Evolutionary conservation across 2,888 invertebrate genomes (phyloP).

Genomic region (Mesorhabditis sp.): DNA sequence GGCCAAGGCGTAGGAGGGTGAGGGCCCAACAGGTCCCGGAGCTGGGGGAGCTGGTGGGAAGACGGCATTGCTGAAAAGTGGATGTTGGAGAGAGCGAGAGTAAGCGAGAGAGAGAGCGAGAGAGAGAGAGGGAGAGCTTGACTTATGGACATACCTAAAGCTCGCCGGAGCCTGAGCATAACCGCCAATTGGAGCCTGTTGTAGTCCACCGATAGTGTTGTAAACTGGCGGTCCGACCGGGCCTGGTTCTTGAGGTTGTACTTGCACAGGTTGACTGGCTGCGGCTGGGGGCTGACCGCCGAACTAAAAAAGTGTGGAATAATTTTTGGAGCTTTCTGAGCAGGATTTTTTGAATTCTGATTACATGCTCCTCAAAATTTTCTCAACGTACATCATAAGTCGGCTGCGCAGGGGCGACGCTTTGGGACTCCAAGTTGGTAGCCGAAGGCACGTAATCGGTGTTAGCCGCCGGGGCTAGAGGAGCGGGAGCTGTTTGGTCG

Average conservation of each 20-base stretch:
- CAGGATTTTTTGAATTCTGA: not conserved
- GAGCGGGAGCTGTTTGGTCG: not conserved
- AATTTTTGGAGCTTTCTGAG: not conserved
- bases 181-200: not conserved
- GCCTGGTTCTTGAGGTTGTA: not conserved
- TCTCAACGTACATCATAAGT: not conserved
- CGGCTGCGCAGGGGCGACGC: not conserved
- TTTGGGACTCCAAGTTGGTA: not conserved
- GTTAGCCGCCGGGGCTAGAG: not conserved
- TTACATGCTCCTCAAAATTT: not conserved
- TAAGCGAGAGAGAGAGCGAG: slow-evolving; percentile 18
- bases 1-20: slow-evolving; percentile 16
- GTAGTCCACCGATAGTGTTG: not conserved
- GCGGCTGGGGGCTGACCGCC: not conserved
- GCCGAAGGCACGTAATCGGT: not conserved
- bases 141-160: not conserved
- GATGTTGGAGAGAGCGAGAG: slow-evolving; percentile 13
- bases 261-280: not conserved
- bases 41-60: slow-evolving; percentile 23
- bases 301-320: not conserved
- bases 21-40: slow-evolving; percentile 14
- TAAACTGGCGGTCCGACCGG: not conserved
- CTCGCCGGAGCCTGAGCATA: not conserved
- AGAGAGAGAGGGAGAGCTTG: not conserved
- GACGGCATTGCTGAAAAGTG: slow-evolving; percentile 13